Evolutionary conservation across 1,140 invertebrate species (phyloP), one percentile per base, ranked within the genome.

Genomic region (Notospermus geniculatus): DNA sequence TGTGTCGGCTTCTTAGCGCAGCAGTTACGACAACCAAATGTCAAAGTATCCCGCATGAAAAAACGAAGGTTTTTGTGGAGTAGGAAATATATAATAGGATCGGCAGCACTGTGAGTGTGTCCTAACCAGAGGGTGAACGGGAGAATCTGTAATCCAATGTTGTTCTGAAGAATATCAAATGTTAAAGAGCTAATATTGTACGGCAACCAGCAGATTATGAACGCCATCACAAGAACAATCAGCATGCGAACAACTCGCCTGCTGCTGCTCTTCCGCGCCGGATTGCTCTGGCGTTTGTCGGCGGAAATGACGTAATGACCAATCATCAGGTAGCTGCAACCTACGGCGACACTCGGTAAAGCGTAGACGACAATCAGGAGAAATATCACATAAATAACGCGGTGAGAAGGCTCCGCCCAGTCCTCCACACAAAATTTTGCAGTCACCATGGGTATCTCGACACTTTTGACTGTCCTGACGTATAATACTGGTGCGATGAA

Each of bases 141-240:
- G 2, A 83, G 63, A 13, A 78, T 63, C 1, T 74, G 58, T 15
- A 71, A 68, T 4, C 72, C 66, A 67, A 66, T 59, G 13, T 50
- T 27, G 17, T 71, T 76, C n/a, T 80, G 77, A 11, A 82, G 80
- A 1, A 88, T 76, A 69, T 90, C 89, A 1, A 87, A 69, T 5
- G 88, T 68, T 11, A 90, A 80, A 54, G 85, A 85, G 1, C 88
- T 78, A 1, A 89, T 84, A 72, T 89, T 89, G 78, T 90, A 90
- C 1, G 94, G 94, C 70, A 90, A 88, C 94, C 94, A 97, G 81
- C 93, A 95, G 50, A 93, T 84, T n/a, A 93, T 93, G 79, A 96
- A 97, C 19, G 93, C 91, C 25, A 92, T 87, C 0, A 96, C 91
- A 11, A 97, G 91, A 17, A 93, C 88, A 36, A 95, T 87, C 15